Percentiles rank a stretch among this genome's conserved stretches.
Evolutionary conservation across 2,888 invertebrate species (phyloP).

Genomic region (Melikaiella ostensackeni): DNA sequence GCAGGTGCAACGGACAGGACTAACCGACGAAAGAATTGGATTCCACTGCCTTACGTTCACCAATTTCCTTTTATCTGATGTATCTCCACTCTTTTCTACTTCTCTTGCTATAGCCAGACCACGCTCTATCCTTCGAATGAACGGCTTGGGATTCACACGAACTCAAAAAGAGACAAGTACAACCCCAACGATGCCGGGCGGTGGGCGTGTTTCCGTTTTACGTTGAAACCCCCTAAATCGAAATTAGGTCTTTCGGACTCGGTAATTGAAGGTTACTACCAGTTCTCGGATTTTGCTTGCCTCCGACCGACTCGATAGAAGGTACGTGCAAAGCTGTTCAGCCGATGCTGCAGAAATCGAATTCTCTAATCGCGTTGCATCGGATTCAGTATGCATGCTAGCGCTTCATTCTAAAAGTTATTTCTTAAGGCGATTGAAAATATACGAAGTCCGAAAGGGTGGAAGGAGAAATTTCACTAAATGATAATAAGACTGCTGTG

Average conservation of each 20-base stretch:
- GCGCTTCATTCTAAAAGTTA: neutral
- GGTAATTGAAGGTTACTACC: conserved; percentile 5
- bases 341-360: conserved; percentile 5
- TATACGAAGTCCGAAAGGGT: neutral
- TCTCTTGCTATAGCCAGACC: neutral
- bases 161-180: conserved; percentile 38
- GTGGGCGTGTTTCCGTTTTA: conserved; percentile 5
- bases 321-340: neutral
- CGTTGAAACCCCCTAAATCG: neutral
- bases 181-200: conserved; percentile 23
- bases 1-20: conserved; percentile 64
- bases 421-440: neutral
- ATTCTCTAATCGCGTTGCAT: neutral
- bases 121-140: conserved; percentile 39
- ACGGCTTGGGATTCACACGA: conserved; percentile 27
- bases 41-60: conserved; percentile 59
- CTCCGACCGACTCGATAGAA: neutral
- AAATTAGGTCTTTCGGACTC: conserved; percentile 9
- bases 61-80: conserved; percentile 51
- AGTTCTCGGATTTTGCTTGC: neutral
- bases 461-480: too few relatives aligned
- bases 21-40: conserved; percentile 69
- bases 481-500: too few relatives aligned
- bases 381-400: neutral
- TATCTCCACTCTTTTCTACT: conserved; percentile 30